phyloP scores from a whole-genome alignment of 2,113 vertebrate genomes.

The Arizona elegans region DNA sequence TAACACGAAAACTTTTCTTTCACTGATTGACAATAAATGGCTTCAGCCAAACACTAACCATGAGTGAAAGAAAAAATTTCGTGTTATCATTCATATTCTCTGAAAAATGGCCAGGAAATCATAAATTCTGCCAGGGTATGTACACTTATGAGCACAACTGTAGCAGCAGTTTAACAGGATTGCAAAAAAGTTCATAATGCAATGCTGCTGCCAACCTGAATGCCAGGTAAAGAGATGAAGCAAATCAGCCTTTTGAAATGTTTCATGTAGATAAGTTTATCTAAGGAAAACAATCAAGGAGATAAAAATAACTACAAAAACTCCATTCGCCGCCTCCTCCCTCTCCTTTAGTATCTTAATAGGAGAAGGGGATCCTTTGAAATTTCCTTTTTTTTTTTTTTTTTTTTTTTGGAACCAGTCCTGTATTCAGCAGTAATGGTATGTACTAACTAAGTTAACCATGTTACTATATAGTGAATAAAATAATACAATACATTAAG shows the following conservation, averaged over 20 bases:
- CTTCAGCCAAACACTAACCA: too few species aligned
- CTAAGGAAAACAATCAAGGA: not conserved
- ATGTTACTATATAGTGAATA: not conserved
- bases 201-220: not conserved
- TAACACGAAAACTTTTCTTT: too few species aligned
- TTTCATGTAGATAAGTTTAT: not conserved
- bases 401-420: not conserved
- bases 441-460: not conserved
- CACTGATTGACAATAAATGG: too few species aligned
- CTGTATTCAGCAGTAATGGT: not conserved
- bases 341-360: not conserved
- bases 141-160: too few species aligned
- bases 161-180: too few species aligned
- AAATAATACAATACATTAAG: not conserved
- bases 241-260: not conserved
- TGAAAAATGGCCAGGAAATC: too few species aligned
- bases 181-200: not conserved
- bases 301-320: not conserved
- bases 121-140: too few species aligned
- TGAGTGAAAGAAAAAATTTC: too few species aligned
- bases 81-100: too few species aligned
- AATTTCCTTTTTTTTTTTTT: not conserved
- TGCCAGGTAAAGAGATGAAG: not conserved
- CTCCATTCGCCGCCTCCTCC: rapidly evolving
- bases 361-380: not conserved